These are phyloP conservation scores for Dolichoris vasculosae DNA, from an alignment of 1,140 invertebrate genomes.

Conservation along the genomic window DNA sequence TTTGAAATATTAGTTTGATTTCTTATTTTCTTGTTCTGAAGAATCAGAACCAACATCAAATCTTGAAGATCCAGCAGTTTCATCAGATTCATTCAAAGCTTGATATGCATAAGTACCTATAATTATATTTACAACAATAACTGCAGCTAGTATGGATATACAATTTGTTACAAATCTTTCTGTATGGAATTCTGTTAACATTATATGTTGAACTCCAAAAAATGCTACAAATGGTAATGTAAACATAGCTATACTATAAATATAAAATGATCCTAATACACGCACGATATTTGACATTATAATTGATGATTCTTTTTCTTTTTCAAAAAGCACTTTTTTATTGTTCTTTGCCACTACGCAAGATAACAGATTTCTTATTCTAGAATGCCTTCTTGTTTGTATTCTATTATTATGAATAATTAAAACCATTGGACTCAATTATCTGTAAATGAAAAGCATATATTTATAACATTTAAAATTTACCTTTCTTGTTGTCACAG, in stretches of 20 bases:
- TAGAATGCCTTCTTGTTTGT: conserved; percentile 60
- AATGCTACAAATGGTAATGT: conserved; percentile 85
- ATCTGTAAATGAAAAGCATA: conserved; percentile 66
- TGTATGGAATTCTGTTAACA: conserved; percentile 79
- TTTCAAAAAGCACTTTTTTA: conserved; percentile 44
- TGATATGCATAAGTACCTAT: conserved; percentile 85
- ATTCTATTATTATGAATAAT: conserved; percentile 70
- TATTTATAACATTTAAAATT: conserved; percentile 58
- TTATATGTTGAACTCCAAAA: conserved; percentile 79
- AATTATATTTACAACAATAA: conserved; percentile 86
- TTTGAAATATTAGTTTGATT: conserved; percentile 51
- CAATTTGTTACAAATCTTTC: conserved; percentile 80
- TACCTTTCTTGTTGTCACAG: conserved; percentile 65
- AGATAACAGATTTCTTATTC: conserved; percentile 56
- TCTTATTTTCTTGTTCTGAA: conserved; percentile 56
- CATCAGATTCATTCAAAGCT: conserved; percentile 82
- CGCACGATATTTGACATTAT: conserved; percentile 56
- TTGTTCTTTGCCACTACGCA: conserved; percentile 53
- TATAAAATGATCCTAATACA: conserved; percentile 80
- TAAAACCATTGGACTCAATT: conserved; percentile 66
- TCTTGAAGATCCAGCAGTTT: conserved; percentile 67
- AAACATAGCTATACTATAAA: conserved; percentile 89
- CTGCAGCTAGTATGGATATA: conserved; percentile 83
- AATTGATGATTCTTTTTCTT: conserved; percentile 43
- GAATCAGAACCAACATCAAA: background rate